Conservation (phyloP, 2,888 invertebrate genomes). For the Oxycera nigricornis region DNA sequence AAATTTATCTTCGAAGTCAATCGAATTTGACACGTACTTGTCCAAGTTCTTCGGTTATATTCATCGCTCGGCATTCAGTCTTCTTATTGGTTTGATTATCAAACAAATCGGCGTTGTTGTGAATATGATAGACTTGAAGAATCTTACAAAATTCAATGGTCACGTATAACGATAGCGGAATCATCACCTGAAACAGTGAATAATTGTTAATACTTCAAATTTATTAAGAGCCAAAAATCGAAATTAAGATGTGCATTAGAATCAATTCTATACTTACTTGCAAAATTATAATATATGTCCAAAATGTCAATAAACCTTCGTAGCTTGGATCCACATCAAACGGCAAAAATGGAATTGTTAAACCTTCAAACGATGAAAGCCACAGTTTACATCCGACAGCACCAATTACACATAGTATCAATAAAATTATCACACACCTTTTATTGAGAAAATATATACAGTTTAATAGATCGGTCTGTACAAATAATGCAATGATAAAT, state of each 20-base stretch:
- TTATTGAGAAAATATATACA: constrained; percentile 19
- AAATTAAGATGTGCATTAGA: too few relatives aligned
- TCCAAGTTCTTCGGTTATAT: constrained; percentile 97
- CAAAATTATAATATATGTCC: constrained; percentile 93
- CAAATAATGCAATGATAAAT: constrained; percentile 54
- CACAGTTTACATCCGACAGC: constrained; percentile 90
- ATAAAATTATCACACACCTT: constrained; percentile 85
- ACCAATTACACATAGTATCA: constrained; percentile 88
- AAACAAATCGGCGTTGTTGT: constrained; percentile 86
- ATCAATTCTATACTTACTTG: constrained; percentile 68
- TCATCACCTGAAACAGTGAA: constrained; percentile 76
- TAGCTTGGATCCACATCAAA: constrained; percentile 68
- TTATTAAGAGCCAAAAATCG: background rate
- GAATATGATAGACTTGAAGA: constrained; percentile 93
- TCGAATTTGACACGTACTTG: constrained; percentile 67
- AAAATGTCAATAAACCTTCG: constrained; percentile 88
- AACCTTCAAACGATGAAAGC: constrained; percentile 66
- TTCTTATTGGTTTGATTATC: constrained; percentile 82
- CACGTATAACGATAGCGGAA: constrained; percentile 95
- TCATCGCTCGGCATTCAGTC: constrained; percentile 90
- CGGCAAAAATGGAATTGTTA: constrained; percentile 73
- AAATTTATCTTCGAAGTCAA: background rate
- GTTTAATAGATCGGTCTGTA: background rate
- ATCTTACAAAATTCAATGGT: constrained; percentile 96
- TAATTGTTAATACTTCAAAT: constrained; percentile 44